phyloP scores from a whole-genome alignment of 2,113 vertebrate species.

The Channa argus region DNA sequence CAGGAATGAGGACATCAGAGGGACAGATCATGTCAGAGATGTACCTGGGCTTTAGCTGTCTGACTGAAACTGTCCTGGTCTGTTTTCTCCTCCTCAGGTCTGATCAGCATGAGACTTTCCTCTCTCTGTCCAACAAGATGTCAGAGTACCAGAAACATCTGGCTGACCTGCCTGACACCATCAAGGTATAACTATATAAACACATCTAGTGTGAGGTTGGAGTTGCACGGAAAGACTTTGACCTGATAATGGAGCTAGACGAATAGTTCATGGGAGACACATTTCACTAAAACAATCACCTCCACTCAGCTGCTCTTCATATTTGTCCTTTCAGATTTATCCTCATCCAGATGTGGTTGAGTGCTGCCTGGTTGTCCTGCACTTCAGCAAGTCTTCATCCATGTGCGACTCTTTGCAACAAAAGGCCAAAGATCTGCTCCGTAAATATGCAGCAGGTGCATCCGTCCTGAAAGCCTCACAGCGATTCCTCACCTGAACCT shows the following conservation, averaged over 20 bases:
- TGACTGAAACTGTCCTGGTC: no score
- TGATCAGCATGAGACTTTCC: constrained; percentile 80
- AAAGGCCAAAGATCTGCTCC: constrained; percentile 82
- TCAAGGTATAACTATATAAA: constrained; percentile 70
- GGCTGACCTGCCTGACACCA: constrained; percentile 80
- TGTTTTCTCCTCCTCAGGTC: constrained; percentile 47
- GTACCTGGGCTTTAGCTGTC: no score
- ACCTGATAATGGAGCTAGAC: not conserved
- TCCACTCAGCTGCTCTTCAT: no score
- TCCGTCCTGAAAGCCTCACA: constrained; percentile 55
- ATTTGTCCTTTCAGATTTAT: constrained; percentile 78
- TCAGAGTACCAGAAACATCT: constrained; percentile 85
- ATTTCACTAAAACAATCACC: no score
- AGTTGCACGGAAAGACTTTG: no score
- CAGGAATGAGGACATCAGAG: no score
- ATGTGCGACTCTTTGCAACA: constrained; percentile 70
- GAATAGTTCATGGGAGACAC: not conserved
- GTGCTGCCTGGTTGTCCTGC: constrained; percentile 91
- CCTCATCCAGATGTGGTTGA: constrained; percentile 92
- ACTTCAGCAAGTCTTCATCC: constrained; percentile 65
- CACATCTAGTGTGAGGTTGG: not conserved
- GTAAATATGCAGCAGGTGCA: constrained; percentile 61
- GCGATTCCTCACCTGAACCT: constrained; percentile 65
- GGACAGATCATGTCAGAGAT: no score
- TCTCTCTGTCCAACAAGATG: constrained; percentile 87